Base-by-base conservation (phyloP, 2,888 invertebrate species). In the Tetranychus truncatus region DNA sequence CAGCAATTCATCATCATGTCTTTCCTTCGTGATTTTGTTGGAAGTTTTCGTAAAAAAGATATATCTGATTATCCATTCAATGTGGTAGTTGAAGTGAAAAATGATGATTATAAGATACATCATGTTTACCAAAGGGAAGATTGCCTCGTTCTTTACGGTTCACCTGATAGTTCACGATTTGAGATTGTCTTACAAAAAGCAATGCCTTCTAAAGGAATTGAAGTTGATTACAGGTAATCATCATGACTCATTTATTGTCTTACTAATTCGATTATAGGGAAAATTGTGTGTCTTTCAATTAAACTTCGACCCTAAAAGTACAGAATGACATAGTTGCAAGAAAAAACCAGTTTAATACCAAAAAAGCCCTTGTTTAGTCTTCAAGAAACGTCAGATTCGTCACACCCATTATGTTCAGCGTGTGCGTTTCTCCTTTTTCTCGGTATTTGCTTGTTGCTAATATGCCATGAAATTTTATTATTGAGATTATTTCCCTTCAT, bases 41-140 rank as follows among this genome's bases (percentile, higher is more conserved):
- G 45, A 15, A 72, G 45, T 72, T 72, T 72, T 45, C 73, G 55
- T 20, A 73, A 55, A 45, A 46, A 55, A 45, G 44, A 24, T 24
- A 65, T 73, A 18, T n/a, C 34, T 24, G 73, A 73, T 15, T 73
- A 73, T 66, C 73, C 73, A n/a, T 55, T 18, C 6, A 55, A 88
- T 77, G 88, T 88, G 83, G 90, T 92, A 1, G 80, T 88, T 71
- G 91, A 91, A 82, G 88, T 90, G 1, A 88, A 87, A 79, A 87
- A 88, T 6, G 90, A 91, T 79, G 86, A 87, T 69, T 89, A 89
- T 81, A 86, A 88, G 73, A 87, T 87, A 75, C 86, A 90, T 78
- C 86, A 87, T 66, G 88, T 91, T 66, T 83, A 88, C 77, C 88
- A 87, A 78, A 86, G 92, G 72, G 90, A 91, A 82, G 91, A 92